Evolutionary conservation across 2,113 vertebrate genomes (phyloP).

Genomic region (Phodopus roborovskii): DNA sequence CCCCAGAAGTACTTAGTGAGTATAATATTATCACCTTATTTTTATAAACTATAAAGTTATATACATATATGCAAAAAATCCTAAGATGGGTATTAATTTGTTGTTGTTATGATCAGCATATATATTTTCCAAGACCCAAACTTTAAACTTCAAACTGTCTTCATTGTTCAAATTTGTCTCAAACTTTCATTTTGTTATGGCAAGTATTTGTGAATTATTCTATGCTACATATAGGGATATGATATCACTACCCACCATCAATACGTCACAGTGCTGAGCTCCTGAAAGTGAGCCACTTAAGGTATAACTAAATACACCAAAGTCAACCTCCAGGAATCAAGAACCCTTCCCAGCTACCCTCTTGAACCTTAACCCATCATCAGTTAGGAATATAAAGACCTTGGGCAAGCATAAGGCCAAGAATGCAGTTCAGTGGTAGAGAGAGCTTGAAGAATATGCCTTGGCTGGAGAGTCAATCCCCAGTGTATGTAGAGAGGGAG

Average conservation of each 20-base stretch:
- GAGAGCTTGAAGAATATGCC: too few species aligned
- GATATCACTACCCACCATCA: background rate
- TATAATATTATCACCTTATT: background rate
- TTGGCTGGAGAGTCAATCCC: background rate
- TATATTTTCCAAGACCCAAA: slow-evolving; percentile 37
- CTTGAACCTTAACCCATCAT: slow-evolving; percentile 10
- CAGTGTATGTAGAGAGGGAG: background rate
- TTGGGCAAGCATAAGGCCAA: background rate
- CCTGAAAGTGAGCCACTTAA: background rate
- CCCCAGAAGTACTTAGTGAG: background rate
- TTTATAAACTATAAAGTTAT: background rate
- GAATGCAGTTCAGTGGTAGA: background rate
- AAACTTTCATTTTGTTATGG: background rate
- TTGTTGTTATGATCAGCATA: background rate
- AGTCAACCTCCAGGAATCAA: slow-evolving; percentile 18
- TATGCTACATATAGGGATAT: background rate
- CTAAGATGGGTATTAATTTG: slow-evolving; percentile 3
- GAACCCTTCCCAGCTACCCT: background rate
- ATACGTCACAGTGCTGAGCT: background rate
- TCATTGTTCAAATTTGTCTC: slow-evolving; percentile 38
- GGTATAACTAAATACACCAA: background rate
- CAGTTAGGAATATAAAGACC: slow-evolving; percentile 21
- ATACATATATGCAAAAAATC: background rate
- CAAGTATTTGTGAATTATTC: background rate
- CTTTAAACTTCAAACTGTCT: background rate